These are phyloP conservation scores for Helarctos malayanus DNA, from an alignment of 2,797 vertebrate species.

Conservation along the genomic window DNA sequence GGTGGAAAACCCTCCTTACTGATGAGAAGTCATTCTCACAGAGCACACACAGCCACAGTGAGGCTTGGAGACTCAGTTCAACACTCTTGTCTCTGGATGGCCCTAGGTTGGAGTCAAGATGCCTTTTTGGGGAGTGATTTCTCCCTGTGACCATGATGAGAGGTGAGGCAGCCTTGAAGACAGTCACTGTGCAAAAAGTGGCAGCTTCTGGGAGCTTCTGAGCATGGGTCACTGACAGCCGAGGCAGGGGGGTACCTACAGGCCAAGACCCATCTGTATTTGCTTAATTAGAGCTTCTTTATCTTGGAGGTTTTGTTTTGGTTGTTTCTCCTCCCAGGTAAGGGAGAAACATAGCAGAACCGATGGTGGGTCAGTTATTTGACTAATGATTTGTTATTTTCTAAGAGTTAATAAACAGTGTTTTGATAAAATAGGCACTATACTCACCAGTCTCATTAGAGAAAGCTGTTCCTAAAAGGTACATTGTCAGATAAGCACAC, in stretches of 20 bases:
- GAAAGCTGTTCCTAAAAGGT: neutral
- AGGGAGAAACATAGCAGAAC: neutral
- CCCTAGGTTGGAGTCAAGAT: neutral
- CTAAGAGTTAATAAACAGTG: neutral
- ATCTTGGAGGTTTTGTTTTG: neutral
- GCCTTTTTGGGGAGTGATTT: too few species aligned
- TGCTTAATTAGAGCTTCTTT: neutral
- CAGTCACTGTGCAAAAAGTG: neutral
- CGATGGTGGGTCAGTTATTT: neutral
- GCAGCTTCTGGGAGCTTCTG: neutral
- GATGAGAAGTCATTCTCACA: neutral
- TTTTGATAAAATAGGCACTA: neutral
- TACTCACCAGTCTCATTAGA: neutral
- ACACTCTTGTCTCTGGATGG: neutral
- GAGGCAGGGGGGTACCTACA: fast-evolving
- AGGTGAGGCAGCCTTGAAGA: neutral
- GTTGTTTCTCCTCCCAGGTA: neutral
- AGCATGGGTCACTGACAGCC: neutral
- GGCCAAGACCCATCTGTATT: neutral
- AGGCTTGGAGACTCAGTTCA: neutral
- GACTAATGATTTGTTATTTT: neutral
- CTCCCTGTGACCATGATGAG: neutral
- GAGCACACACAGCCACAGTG: fast-evolving
- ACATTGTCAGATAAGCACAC: neutral
- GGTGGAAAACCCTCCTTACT: neutral